phyloP scores from a whole-genome alignment of 2,797 vertebrate genomes.

The Anas acuta region DNA sequence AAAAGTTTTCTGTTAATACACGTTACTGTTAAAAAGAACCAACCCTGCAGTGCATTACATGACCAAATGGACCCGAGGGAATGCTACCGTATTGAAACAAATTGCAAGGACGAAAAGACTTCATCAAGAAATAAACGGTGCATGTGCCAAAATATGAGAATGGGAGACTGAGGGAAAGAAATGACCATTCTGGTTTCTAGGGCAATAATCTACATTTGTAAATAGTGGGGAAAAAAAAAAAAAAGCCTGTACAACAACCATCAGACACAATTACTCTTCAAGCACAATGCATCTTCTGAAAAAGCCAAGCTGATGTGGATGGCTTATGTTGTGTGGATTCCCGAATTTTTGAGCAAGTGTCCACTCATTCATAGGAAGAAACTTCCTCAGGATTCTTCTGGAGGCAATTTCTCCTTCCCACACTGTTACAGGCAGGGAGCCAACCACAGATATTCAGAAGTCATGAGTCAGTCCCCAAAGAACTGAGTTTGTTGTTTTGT shows the following conservation, averaged over 20 bases:
- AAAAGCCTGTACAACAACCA: background rate
- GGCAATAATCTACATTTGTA: slow-evolving; percentile 33
- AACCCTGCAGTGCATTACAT: background rate
- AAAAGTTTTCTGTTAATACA: background rate
- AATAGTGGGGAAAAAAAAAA: background rate
- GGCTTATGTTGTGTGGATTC: background rate
- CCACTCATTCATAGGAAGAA: background rate
- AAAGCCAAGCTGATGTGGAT: background rate
- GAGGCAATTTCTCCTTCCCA: background rate
- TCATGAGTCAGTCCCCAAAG: background rate
- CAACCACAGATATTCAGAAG: background rate
- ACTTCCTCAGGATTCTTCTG: background rate
- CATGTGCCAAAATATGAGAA: background rate
- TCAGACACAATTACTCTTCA: background rate
- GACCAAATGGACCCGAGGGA: background rate
- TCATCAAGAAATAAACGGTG: background rate
- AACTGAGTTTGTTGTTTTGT: background rate
- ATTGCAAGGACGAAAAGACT: background rate
- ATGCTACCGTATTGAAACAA: background rate
- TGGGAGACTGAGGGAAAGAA: background rate
- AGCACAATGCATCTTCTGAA: background rate
- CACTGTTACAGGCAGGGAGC: background rate
- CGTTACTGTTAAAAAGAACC: background rate
- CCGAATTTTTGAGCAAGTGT: background rate
- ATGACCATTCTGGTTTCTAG: slow-evolving; percentile 21